These are phyloP conservation scores for Acrossocheilus fasciatus DNA, from an alignment of 2,797 vertebrate genomes.

Conservation along the genomic window DNA sequence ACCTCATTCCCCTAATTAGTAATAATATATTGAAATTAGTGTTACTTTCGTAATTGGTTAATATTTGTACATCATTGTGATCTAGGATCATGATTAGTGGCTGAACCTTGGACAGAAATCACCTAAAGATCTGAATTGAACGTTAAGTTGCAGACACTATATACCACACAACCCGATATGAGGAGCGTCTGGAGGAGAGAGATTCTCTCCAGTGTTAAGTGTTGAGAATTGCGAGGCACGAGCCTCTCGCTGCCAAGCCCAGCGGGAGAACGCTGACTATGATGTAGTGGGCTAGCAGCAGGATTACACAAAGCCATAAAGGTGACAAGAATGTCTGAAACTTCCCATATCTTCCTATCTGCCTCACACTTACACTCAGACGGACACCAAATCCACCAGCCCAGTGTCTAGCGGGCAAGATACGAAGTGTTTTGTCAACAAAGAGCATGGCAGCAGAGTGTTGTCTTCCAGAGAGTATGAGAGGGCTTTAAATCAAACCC, in stretches of 20 bases:
- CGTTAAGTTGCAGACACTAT: background rate
- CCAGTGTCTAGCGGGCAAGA: background rate
- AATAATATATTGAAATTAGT: background rate
- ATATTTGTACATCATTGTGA: background rate
- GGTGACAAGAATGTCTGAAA: constrained; percentile 55
- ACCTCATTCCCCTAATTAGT: background rate
- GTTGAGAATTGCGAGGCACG: constrained; percentile 24
- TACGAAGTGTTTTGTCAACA: constrained; percentile 70
- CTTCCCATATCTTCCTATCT: constrained; percentile 38
- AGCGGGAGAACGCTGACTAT: constrained; percentile 52
- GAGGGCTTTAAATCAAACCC: constrained; percentile 38
- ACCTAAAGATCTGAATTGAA: background rate
- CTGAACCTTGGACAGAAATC: background rate
- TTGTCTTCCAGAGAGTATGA: constrained; percentile 58
- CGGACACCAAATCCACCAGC: constrained; percentile 4
- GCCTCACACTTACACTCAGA: constrained; percentile 20
- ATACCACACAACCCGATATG: background rate
- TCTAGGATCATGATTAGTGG: background rate
- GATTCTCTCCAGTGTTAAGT: constrained; percentile 31
- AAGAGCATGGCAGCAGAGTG: constrained; percentile 58
- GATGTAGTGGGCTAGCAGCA: constrained; percentile 37
- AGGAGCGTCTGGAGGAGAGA: background rate
- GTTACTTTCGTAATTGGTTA: background rate
- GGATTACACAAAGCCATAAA: constrained; percentile 27
- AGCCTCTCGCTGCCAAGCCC: constrained; percentile 33